A percentile compares a stretch with the other conserved stretches of the same genome.
Evolutionary conservation across 2,888 invertebrate species (phyloP).

Genomic region (Epicampocera succincta): DNA sequence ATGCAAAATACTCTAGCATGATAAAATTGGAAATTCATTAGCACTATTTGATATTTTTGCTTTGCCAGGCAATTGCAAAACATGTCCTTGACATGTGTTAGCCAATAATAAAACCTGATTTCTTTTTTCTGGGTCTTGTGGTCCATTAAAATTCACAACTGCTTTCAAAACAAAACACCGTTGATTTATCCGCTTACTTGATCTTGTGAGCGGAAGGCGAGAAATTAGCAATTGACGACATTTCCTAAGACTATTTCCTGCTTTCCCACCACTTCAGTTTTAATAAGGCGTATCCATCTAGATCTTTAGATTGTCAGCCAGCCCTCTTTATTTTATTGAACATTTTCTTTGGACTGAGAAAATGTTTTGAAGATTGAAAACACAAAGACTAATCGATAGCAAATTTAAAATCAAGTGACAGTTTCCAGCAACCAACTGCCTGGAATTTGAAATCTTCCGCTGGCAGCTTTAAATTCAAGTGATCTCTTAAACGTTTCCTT

Average conservation of each 20-base stretch:
- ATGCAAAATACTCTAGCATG: too few species aligned
- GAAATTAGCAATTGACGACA: not conserved
- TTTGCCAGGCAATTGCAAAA: too few species aligned
- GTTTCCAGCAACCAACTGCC: too few species aligned
- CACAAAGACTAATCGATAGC: not conserved
- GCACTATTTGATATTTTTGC: too few species aligned
- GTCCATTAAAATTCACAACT: not conserved
- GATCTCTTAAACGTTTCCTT: not conserved
- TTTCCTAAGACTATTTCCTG: slow-evolving; percentile 6
- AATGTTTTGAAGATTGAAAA: not conserved
- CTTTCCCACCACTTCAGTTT: not conserved
- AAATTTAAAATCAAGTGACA: too few species aligned
- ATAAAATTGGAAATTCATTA: too few species aligned
- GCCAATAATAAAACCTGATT: not conserved
- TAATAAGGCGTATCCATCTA: slow-evolving; percentile 11
- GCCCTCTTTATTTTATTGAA: not conserved
- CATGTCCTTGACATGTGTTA: not conserved
- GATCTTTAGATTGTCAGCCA: not conserved
- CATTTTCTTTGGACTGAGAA: not conserved
- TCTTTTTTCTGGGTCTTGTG: not conserved
- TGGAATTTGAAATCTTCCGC: not conserved
- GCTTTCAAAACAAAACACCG: not conserved
- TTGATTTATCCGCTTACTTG: slow-evolving; percentile 24
- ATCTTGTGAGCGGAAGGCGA: not conserved
- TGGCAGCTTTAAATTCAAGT: slow-evolving; percentile 41